Percentiles rank a stretch among this genome's conserved stretches.
Evolutionary conservation across 2,113 vertebrate species (phyloP).

Genomic region (Pithys albifrons): DNA sequence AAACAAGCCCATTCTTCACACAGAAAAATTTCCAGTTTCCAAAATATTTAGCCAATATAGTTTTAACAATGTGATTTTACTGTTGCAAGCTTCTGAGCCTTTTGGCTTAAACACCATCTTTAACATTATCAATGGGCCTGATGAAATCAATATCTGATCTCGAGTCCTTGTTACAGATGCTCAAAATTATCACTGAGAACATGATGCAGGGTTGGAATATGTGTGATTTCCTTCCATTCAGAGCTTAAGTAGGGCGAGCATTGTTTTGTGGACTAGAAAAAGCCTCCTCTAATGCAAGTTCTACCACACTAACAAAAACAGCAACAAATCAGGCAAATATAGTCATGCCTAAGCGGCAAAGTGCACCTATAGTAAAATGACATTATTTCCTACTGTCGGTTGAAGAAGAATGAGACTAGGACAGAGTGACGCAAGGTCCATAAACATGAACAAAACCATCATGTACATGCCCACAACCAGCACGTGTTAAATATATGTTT

Average conservation of each 20-base stretch:
- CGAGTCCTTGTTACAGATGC: background rate
- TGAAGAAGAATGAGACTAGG: background rate
- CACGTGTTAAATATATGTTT: rapidly evolving
- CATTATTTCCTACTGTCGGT: background rate
- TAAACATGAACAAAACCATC: background rate
- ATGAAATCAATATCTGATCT: background rate
- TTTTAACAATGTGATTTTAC: background rate
- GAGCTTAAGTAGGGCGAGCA: background rate
- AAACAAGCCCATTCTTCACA: background rate
- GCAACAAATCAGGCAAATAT: rapidly evolving
- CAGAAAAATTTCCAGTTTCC: background rate
- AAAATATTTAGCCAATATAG: background rate
- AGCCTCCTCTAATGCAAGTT: background rate
- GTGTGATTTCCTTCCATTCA: background rate
- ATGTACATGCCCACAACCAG: background rate
- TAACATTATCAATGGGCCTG: background rate
- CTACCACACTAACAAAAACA: rapidly evolving
- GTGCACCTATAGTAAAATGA: background rate
- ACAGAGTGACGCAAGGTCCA: background rate
- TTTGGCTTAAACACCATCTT: background rate
- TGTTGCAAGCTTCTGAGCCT: background rate
- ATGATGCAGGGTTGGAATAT: background rate
- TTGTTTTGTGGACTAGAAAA: background rate
- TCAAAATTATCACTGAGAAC: background rate
- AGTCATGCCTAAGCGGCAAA: background rate